Base-by-base conservation (phyloP, 2,797 vertebrate species). In the Pseudochromis fuscus region DNA sequence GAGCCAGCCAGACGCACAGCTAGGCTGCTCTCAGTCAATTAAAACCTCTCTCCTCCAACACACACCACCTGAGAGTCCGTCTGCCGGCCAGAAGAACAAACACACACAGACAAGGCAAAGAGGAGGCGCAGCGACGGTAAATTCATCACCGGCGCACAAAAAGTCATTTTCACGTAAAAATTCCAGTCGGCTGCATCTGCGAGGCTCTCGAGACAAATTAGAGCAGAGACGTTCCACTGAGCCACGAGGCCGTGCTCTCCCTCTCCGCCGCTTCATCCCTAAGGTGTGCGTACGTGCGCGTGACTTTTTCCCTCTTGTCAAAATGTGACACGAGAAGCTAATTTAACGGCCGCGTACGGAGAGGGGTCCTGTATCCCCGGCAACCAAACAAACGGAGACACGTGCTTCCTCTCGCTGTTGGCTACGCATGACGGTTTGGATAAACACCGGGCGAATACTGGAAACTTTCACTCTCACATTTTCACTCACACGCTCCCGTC, bases 311-410 rank as follows among this genome's bases (percentile, higher is more conserved):
- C 66, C 61, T 52, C 53, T 78, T 73, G 75, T 87, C 81, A 67
- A 69, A n/a, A 88, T 65, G 69, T 71, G 87, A 92, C 84, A 87
- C 2, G 40, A 86, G 67, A 50, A 53, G 87, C 66, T 73, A 75
- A 83, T 85, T 89, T 73, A 80, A 77, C 49, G 68, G 83, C 79
- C 73, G 33, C 48, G 75, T 66, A 71, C 63, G 66, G 51, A 59
- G 62, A 77, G 73, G 79, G 76, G 62, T 75, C 82, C 62, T 2
- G 88, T 93, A 60, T 74, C 88, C 92, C 21, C 24, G 37, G 90
- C 82, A 91, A 94, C 92, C 92, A 93, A 94, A 94, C 92, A 94
- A 93, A 94, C 80, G 48, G 63, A 92, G 90, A 91, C 89, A 81
- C 68, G 85, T 88, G 89, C 92, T 93, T 93, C 91, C 92, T 91